Percentiles rank a stretch among this genome's conserved stretches.
phyloP scores from a whole-genome alignment of 2,888 invertebrate genomes.

The Volucella zonaria region DNA sequence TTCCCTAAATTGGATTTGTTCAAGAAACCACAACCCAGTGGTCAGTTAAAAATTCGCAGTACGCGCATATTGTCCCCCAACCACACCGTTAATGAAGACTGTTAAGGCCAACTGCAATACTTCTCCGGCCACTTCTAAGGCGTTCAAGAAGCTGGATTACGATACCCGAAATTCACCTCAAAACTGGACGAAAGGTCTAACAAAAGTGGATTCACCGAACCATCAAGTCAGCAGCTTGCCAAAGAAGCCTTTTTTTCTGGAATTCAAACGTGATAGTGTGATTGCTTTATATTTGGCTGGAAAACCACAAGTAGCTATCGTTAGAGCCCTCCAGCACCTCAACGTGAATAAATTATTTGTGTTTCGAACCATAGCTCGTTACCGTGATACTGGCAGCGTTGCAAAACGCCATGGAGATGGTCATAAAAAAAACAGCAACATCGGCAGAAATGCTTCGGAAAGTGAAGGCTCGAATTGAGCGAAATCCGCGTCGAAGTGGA shows the following conservation, averaged over 20 bases:
- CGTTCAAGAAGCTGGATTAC: constrained; percentile 78
- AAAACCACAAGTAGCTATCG: no score
- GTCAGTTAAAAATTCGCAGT: constrained; percentile 75
- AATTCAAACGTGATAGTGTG: no score
- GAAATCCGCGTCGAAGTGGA: no score
- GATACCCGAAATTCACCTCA: constrained; percentile 75
- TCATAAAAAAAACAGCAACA: no score
- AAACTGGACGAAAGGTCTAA: neutral
- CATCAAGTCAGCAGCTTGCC: constrained; percentile 76
- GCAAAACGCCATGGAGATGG: no score
- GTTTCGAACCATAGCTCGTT: no score
- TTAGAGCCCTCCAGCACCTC: no score
- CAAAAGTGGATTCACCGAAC: neutral
- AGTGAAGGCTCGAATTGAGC: no score
- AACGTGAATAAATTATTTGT: no score
- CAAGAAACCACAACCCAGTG: constrained; percentile 73
- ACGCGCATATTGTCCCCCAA: constrained; percentile 80
- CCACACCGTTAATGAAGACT: constrained; percentile 80
- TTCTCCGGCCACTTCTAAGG: constrained; percentile 74
- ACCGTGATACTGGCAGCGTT: no score
- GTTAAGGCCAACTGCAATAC: constrained; percentile 76
- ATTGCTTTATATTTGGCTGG: no score
- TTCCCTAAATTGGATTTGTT: constrained; percentile 76
- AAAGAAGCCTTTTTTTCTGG: constrained; percentile 81
- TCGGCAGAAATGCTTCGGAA: no score